Evolutionary conservation across 2,888 invertebrate genomes (phyloP), one percentile per base, ranked within the genome.

Genomic region (Embidobia sp.): DNA sequence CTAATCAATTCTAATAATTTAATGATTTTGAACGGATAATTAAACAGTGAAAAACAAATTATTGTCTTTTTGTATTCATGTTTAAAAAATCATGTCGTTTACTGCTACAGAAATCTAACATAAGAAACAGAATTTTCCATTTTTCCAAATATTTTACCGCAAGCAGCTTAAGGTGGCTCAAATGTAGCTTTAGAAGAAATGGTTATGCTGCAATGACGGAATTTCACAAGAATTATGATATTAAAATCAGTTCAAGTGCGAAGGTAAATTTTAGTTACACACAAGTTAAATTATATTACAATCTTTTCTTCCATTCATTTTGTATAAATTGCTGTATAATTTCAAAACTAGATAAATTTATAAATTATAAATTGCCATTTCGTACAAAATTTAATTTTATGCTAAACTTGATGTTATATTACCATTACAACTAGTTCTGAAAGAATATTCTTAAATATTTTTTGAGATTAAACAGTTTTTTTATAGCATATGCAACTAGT

Each of bases 101-200:
- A 29, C 46, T 63, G 51, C 46, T 10, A 27, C 27, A 16, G 29
- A 16, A 44, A 59, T 61, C 53, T 63, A 53, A 19, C n/a, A 10
- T 48, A 67, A n/a, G 49, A 40, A 61, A 46, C 46, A 57, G 40
- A 63, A 64, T 70, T 76, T 70, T 66, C 59, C 44, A 64, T 70
- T 76, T 76, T 66, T 53, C 59, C 51, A 7, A 55, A 37, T 51
- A 46, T 76, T 76, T 70, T 63, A 59, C 70, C 44, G 18, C 64
- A 46, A 46, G 55, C 57, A 37, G 76, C 76, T 76, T 64, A 70
- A 72, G 77, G 37, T 72, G 66, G 77, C 70, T 72, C 70, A 77
- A 72, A 57, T 46, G 22, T 76, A 64, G 66, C 70, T 76, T 70
- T 64, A 51, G 51, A 64, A 76, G 64, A 59, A 77, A 70, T 48